Base-by-base conservation (phyloP, 2,888 invertebrate species). In the Axea sp. region DNA sequence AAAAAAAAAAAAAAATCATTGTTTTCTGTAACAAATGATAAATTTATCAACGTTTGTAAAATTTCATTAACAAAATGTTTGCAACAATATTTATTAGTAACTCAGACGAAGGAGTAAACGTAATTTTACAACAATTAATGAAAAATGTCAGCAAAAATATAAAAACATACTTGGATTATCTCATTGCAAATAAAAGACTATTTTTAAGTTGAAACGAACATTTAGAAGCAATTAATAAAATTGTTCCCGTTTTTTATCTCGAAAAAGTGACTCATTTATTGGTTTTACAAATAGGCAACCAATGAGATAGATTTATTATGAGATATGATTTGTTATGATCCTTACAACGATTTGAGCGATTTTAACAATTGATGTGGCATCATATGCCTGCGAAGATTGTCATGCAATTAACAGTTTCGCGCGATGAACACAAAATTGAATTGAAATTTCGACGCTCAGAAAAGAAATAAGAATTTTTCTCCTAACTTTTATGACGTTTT, bases 261-360 rank as follows among this genome's bases (percentile, higher is more conserved):
- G 35, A 15, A 3, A 28, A 30, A 45, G 30, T 14, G 2, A n/a
- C 11, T 5, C 19, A 4, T 4, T 22, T 30, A 30, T 51, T 26
- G 17, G 45, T 22, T 57, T 37, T 12, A 28, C 30, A 57, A 62
- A 49, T 55, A 62, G 55, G 43, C 53, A 69, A 59, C 17, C 60
- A 30, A 9, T 69, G 53, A 33, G 43, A 41, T 64, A 64, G 47
- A 62, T 55, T 53, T 4, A 45, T 51, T 45, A 39, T 39, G 39
- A 47, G 62, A 73, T 62, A 73, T 68, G 62, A 67, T 62, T 62
- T 37, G 15, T 47, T n/a, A 65, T 53, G 59, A 60, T 5, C 33
- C 73, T 68, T 68, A 62, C 41, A 55, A 28, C 57, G 53, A 69
- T 65, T 69, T 73, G 62, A 68, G 73, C 68, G 68, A 55, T 62